Percentiles rank a stretch among this genome's conserved stretches.
Evolutionary conservation across 1,140 invertebrate genomes (phyloP).

Genomic region (Hylaeus volcanicus): DNA sequence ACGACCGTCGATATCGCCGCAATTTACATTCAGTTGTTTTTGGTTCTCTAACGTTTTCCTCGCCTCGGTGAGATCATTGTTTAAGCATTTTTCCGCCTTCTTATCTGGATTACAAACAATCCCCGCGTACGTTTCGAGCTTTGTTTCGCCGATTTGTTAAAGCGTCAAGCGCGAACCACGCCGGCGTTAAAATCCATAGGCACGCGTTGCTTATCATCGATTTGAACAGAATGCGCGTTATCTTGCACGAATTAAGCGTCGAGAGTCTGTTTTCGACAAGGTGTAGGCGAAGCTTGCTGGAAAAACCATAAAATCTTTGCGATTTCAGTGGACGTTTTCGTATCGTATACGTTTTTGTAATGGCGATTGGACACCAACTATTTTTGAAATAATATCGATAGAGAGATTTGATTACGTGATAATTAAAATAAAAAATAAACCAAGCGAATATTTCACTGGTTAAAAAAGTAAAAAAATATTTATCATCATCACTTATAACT

Average conservation of each 20-base stretch:
- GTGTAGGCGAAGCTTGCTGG: not conserved
- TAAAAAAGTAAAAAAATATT: no score
- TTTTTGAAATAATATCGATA: no score
- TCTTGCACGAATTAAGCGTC: conserved; percentile 13
- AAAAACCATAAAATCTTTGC: not conserved
- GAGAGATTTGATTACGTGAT: no score
- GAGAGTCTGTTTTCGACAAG: conserved; percentile 23
- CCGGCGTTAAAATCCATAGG: not conserved
- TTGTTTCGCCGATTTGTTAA: not conserved
- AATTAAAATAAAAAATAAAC: no score
- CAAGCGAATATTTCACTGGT: no score
- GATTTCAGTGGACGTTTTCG: not conserved
- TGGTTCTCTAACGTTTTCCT: conserved; percentile 15
- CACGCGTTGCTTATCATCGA: conserved; percentile 19
- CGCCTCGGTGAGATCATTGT: conserved; percentile 46
- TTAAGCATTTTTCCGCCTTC: conserved; percentile 19
- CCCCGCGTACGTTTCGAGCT: conserved; percentile 5
- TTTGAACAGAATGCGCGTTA: conserved; percentile 21
- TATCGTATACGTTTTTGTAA: no score
- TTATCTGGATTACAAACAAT: conserved; percentile 41
- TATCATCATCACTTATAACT: no score
- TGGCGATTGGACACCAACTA: no score
- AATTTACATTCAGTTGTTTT: conserved; percentile 27
- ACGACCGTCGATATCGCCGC: not conserved
- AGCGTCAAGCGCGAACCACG: not conserved